Percentiles rank a stretch among this genome's conserved stretches.
These are phyloP conservation scores for Pelobates cultripes DNA, from an alignment of 2,797 vertebrate species.

Conservation along the genomic window DNA sequence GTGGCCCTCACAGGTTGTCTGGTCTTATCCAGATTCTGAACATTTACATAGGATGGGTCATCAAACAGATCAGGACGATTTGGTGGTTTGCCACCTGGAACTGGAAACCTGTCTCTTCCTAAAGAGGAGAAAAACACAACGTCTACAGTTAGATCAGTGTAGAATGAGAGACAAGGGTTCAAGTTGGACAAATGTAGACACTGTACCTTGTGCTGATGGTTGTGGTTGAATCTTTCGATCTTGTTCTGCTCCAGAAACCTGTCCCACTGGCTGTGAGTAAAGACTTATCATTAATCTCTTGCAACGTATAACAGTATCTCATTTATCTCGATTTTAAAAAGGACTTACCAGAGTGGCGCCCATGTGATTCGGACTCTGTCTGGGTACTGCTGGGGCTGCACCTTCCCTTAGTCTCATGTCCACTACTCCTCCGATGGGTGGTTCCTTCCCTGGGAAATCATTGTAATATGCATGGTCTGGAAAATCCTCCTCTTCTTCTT, in stretches of 20 bases:
- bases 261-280: slow-evolving; percentile 68
- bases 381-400: slow-evolving; percentile 27
- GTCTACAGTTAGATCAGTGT: background rate
- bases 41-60: slow-evolving; percentile 94
- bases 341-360: slow-evolving; percentile 88
- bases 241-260: slow-evolving; percentile 58
- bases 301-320: background rate
- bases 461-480: slow-evolving; percentile 95
- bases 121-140: slow-evolving; percentile 3
- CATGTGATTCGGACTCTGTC: slow-evolving; percentile 69
- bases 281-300: slow-evolving; percentile 14
- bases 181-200: background rate
- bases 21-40: slow-evolving; percentile 84
- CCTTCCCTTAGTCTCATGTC: slow-evolving; percentile 86
- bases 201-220: slow-evolving; percentile 65
- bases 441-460: slow-evolving; percentile 95
- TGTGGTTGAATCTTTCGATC: slow-evolving; percentile 68
- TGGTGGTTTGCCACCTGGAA: background rate
- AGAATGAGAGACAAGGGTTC: background rate
- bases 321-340: background rate
- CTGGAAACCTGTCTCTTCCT: slow-evolving; percentile 64
- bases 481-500: slow-evolving; percentile 89
- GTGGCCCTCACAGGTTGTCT: slow-evolving; percentile 66
- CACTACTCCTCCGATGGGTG: slow-evolving; percentile 90
- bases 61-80: slow-evolving; percentile 83